Conservation (phyloP, 37 sponge, comb jelly and placozoan genomes). For the Oopsacas minuta region DNA sequence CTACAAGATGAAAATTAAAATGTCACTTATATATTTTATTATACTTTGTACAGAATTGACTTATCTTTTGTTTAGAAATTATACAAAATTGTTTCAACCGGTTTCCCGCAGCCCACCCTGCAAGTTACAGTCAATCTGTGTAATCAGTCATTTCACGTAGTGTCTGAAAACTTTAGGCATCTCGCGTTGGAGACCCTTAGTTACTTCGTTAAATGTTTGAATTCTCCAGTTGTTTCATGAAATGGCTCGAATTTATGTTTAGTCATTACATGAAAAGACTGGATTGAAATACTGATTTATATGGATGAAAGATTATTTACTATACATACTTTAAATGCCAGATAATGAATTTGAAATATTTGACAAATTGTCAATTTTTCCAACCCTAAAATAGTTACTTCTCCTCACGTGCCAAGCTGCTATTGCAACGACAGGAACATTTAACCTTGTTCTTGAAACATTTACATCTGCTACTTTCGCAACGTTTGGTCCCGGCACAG, state of each 20-base stretch:
- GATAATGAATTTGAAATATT: not conserved
- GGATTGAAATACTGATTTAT: not conserved
- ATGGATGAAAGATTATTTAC: not conserved
- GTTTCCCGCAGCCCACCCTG: too few species aligned
- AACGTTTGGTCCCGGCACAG: not conserved
- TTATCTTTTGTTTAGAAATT: too few species aligned
- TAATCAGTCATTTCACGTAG: constrained; percentile 19
- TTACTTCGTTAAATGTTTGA: not conserved
- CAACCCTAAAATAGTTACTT: not conserved
- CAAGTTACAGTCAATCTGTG: not conserved
- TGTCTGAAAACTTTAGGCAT: not conserved
- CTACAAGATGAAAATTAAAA: too few species aligned
- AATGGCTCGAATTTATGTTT: not conserved
- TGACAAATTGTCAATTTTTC: not conserved
- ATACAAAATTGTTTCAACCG: too few species aligned
- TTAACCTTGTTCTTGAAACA: constrained; percentile 6
- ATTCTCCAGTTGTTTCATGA: constrained; percentile 7
- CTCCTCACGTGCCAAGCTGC: not conserved
- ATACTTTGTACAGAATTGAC: too few species aligned
- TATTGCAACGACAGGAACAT: constrained; percentile 5
- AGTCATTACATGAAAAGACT: not conserved
- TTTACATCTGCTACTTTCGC: constrained; percentile 12
- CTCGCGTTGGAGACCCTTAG: not conserved
- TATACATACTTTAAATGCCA: not conserved
- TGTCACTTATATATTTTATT: too few species aligned